Evolutionary conservation across 2,797 vertebrate genomes (phyloP).

Genomic region (Anolis apletophallus): DNA sequence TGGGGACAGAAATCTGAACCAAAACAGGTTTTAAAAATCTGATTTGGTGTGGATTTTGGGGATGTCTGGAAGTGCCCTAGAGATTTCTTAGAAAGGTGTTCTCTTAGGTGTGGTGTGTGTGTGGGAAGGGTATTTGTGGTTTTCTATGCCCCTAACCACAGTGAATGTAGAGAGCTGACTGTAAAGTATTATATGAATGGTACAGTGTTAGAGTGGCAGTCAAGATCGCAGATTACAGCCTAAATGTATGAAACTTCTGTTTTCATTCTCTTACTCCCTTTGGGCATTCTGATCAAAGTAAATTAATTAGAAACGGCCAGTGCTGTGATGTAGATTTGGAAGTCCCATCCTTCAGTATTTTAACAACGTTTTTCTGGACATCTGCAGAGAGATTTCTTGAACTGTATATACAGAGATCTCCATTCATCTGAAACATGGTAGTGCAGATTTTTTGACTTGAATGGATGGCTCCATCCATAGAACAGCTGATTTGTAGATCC

Average conservation of each 20-base stretch:
- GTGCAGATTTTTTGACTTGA: not conserved
- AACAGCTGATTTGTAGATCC: not conserved
- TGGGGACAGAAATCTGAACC: no score
- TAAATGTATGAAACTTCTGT: not conserved
- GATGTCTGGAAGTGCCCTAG: no score
- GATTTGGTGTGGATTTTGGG: no score
- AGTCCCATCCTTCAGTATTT: not conserved
- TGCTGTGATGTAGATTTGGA: not conserved
- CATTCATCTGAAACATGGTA: not conserved
- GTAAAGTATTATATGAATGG: no score
- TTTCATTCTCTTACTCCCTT: not conserved
- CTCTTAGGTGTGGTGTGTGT: no score
- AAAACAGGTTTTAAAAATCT: no score
- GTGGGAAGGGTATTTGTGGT: no score
- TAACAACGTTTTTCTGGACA: not conserved
- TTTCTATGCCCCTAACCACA: no score
- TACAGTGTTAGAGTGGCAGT: no score
- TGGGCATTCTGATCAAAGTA: not conserved
- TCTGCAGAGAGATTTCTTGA: not conserved
- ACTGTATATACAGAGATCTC: not conserved
- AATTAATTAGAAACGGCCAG: not conserved
- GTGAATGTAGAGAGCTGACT: no score
- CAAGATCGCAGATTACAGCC: no score
- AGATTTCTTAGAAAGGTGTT: no score
- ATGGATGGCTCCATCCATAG: not conserved